Evolutionary conservation across 2,888 invertebrate species (phyloP).

Genomic region (Hermaeophaga mercurialis): DNA sequence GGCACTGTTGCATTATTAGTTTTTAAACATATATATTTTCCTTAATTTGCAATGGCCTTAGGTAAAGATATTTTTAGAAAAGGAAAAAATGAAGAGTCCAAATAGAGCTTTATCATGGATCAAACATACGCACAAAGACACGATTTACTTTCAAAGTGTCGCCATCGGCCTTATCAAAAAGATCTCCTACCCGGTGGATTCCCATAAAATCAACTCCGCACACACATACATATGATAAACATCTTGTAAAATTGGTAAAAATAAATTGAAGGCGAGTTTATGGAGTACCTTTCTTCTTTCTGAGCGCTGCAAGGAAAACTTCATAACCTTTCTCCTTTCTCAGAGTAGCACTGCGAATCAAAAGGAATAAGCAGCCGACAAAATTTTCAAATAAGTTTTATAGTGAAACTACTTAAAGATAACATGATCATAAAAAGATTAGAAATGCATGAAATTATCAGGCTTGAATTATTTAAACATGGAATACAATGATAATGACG

Average conservation of each 20-base stretch:
- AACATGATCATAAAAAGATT: too few species aligned
- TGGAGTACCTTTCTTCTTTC: conserved; percentile 51
- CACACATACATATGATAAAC: conserved; percentile 36
- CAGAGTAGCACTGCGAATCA: neutral
- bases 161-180: conserved; percentile 13
- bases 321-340: conserved; percentile 3
- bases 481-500: too few species aligned
- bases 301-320: conserved; percentile 45
- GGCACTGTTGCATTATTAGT: too few species aligned
- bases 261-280: conserved; percentile 56
- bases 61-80: neutral
- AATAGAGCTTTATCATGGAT: conserved; percentile 9
- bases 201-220: conserved; percentile 23
- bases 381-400: too few species aligned
- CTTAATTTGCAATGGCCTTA: neutral
- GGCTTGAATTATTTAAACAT: too few species aligned
- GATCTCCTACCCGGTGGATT: conserved; percentile 15
- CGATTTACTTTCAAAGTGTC: conserved; percentile 9
- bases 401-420: too few species aligned
- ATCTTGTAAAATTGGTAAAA: conserved; percentile 42
- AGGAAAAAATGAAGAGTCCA: neutral
- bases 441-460: too few species aligned
- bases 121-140: conserved; percentile 19
- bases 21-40: too few species aligned
- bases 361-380: too few species aligned